Conservation (phyloP, 2,888 invertebrate species). For the Candidula unifasciata region DNA sequence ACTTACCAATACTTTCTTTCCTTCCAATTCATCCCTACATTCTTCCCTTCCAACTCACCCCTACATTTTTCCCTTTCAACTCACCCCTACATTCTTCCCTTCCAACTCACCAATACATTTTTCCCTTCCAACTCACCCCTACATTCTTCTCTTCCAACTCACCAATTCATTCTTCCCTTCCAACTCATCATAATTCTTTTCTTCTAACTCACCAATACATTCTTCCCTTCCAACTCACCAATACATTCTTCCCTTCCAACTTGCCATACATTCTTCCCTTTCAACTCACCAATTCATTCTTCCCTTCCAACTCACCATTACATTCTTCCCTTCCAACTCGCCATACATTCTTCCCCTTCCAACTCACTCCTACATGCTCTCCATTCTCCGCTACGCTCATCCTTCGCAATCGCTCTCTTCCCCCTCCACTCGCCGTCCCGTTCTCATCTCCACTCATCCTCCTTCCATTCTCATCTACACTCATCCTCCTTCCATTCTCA, state of each 20-base stretch:
- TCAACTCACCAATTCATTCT: background rate
- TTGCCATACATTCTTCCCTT: background rate
- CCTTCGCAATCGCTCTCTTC: background rate
- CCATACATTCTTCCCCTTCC: background rate
- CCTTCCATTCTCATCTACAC: background rate
- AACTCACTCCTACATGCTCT: background rate
- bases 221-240: constrained; percentile 2
- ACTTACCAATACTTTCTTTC: too few relatives aligned
- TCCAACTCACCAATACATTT: too few relatives aligned
- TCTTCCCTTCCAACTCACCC: too few relatives aligned
- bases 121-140: too few relatives aligned
- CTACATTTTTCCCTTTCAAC: too few relatives aligned
- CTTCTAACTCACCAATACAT: background rate
- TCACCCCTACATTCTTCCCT: too few relatives aligned
- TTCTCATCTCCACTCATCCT: background rate
- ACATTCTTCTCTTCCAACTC: too few relatives aligned
- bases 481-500: background rate
- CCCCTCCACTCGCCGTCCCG: background rate
- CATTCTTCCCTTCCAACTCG: background rate
- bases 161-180: too few relatives aligned
- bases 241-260: background rate
- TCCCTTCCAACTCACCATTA: background rate
- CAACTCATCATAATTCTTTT: too few relatives aligned
- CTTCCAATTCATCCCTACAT: too few relatives aligned
- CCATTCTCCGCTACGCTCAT: background rate